Evolutionary conservation across 2,888 invertebrate species (phyloP), one percentile per base, ranked within the genome.

Genomic region (Cataglyphis rosenhaueri): DNA sequence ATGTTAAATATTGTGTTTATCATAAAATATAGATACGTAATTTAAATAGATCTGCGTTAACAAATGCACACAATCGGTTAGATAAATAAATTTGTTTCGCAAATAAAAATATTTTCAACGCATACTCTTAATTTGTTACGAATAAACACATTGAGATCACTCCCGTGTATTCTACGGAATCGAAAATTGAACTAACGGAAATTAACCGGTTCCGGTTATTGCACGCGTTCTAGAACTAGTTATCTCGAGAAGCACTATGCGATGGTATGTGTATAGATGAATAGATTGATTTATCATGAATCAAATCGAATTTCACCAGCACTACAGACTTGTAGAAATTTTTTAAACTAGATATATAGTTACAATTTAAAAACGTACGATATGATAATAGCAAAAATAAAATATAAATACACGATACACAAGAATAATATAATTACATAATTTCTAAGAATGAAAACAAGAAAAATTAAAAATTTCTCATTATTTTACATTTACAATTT

Each of bases 281-380:
- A 71, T 71, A 78, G 41, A 73, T 73, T 73, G 59, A 73, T 78
- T 44, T 78, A 78, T 78, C 44, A 73, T 59, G 57, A 57, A 59
- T 73, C 21, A 35, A 59, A 44, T 59, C 15, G 57, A 70, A 52
- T 41, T 73, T 73, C 73, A 41, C 73, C 44, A 57, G n/a, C 9
- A 57, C 10, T 35, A 35, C 59, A 44, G 32, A 57, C 21, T 18
- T 21, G 18, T 32, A 70, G 32, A 57, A 59, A 70, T 78, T 73
- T 44, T 44, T 78, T 59, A 18, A 57, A 44, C 18, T 15, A 32
- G 41, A 78, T 57, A 18, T 18, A 4, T 44, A 15, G 15, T n/a
- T 25, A 5, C 2, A 8, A 38, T 25, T 75, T n/a, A 52, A 55
- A 15, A 4, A 41, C 10, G n/a, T 4, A 25, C 29, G 29, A 29